Conservation (phyloP, 2,797 vertebrate species). For the Parauchenoglanis ngamensis region DNA sequence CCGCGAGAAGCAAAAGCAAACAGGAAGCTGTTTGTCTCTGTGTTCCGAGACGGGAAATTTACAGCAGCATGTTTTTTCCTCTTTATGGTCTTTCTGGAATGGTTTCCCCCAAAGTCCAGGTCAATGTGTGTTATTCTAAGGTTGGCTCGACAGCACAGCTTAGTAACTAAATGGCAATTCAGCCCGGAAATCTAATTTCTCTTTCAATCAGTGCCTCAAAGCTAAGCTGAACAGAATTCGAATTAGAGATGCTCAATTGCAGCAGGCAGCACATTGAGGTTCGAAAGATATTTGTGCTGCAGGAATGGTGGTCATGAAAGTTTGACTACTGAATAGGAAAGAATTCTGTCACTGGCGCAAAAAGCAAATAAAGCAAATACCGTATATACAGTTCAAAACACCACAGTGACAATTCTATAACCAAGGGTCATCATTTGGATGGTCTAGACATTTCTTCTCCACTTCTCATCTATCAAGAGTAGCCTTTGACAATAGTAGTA, state of each 20-base stretch:
- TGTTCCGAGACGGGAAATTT: constrained; percentile 9
- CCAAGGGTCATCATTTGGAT: neutral
- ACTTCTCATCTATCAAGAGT: neutral
- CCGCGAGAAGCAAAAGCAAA: constrained; percentile 22
- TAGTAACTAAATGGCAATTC: constrained; percentile 13
- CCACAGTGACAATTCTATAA: neutral
- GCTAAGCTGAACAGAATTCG: neutral
- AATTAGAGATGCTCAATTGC: neutral
- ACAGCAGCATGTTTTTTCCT: constrained; percentile 26
- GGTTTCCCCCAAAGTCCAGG: neutral
- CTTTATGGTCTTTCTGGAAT: constrained; percentile 30
- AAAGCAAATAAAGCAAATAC: neutral
- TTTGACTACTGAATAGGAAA: neutral
- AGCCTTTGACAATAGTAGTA: neutral
- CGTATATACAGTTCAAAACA: neutral
- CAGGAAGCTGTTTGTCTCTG: constrained; percentile 24
- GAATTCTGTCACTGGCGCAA: neutral
- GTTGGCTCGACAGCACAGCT: constrained; percentile 12
- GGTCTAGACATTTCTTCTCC: neutral
- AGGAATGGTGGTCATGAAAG: constrained; percentile 19
- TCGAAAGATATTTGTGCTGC: neutral
- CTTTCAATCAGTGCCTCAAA: constrained; percentile 22
- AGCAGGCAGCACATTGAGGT: neutral
- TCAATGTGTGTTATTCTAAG: neutral
- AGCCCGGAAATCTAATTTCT: constrained; percentile 7